Base-by-base conservation (phyloP, 2,113 vertebrate species). In the Lampris megalopsis region DNA sequence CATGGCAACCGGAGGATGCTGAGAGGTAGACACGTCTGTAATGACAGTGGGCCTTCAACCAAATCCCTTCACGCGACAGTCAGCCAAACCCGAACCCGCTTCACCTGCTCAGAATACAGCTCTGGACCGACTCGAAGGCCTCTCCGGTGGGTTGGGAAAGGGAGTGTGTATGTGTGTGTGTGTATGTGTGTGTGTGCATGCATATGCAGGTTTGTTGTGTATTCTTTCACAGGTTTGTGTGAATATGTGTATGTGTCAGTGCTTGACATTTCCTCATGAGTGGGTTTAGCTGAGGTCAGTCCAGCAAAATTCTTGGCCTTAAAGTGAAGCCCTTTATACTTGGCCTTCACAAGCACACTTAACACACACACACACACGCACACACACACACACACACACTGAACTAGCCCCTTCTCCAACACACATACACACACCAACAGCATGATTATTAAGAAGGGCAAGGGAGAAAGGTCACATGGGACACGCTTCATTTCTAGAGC, bases 401-500 rank as follows among this genome's bases (percentile, higher is more conserved):
- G 24, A 24, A 24, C 24, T 24, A 24, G 24, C 24, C 24, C 9
- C 47, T 48, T 48, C 47, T 48, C 50, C 6, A 6, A 10, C 6
- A 1, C 53, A n/a, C 57, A 59, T 36, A 58, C 56, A 7, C 24
- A 10, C 10, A 43, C 35, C 1, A 35, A 59, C 72, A 36, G 9
- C 42, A 63, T 4, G 1, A 3, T 52, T 60, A 72, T 67, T 43
- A 69, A 35, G 6, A 73, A 52, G 62, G 69, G 67, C 50, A 62
- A 37, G 48, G 43, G 58, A n/a, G 41, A 87, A 90, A 91, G 93
- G 92, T 94, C 86, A 83, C 73, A 42, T 5, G 77, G 81, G 75
- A 88, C 80, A 61, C 35, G 67, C 57, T 72, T 84, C 82, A 80
- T 68, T 71, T 79, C 77, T 53, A 41, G 68, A 53, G 75, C 84